phyloP scores from a whole-genome alignment of 2,888 invertebrate genomes.

The Thera britannica region DNA sequence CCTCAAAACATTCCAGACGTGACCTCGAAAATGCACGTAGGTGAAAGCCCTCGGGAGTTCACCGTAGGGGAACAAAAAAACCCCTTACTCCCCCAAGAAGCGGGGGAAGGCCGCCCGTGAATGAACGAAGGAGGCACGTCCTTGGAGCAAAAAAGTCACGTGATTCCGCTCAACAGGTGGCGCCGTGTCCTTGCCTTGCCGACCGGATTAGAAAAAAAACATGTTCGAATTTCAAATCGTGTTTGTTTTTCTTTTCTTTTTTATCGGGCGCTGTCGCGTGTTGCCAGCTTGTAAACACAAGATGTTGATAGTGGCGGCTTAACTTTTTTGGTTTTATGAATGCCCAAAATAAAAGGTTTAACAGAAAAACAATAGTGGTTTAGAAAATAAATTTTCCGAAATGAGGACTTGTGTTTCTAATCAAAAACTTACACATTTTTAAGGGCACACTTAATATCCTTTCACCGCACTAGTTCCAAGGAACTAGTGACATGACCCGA shows the following conservation, averaged over 20 bases:
- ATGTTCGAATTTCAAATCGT: constrained; percentile 47
- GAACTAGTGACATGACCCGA: no score
- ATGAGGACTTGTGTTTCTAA: background rate
- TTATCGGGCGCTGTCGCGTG: constrained; percentile 29
- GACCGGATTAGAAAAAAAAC: constrained; percentile 67
- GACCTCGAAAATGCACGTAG: constrained; percentile 84
- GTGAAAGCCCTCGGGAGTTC: constrained; percentile 82
- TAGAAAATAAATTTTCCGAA: background rate
- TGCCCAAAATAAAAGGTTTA: background rate
- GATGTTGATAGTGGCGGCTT: constrained; percentile 13
- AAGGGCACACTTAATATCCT: no score
- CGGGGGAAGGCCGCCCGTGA: constrained; percentile 79
- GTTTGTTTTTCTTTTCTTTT: constrained; percentile 38
- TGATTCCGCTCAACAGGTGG: constrained; percentile 82
- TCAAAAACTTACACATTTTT: background rate
- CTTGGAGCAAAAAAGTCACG: constrained; percentile 85
- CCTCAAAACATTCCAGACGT: constrained; percentile 79
- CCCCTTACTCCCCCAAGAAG: constrained; percentile 78
- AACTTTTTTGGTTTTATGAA: background rate
- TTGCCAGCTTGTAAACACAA: constrained; percentile 14
- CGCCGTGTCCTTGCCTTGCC: constrained; percentile 82
- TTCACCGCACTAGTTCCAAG: no score
- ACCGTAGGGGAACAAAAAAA: constrained; percentile 83
- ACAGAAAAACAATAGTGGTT: background rate
- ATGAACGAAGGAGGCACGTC: constrained; percentile 84